A percentile compares a stretch with the other conserved stretches of the same genome.
These are phyloP conservation scores for Acipenser transmontanus DNA, from an alignment of 2,797 vertebrate species.

Conservation along the genomic window DNA sequence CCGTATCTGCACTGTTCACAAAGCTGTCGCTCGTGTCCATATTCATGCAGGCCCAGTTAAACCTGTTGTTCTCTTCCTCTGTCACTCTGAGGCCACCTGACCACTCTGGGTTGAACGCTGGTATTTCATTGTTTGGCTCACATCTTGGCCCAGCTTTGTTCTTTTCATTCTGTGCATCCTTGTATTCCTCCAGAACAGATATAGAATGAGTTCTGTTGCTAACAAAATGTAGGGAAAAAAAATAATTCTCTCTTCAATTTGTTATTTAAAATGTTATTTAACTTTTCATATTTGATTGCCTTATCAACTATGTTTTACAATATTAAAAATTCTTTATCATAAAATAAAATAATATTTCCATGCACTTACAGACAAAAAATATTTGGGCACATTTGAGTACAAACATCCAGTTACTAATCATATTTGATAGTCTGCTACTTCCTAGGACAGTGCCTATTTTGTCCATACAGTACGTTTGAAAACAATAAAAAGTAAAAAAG, in stretches of 20 bases:
- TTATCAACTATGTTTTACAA: too few relatives aligned
- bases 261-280: too few relatives aligned
- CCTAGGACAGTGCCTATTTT: too few relatives aligned
- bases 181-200: constrained; percentile 48
- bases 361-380: not conserved
- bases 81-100: constrained; percentile 54
- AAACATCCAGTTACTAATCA: too few relatives aligned
- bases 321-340: too few relatives aligned
- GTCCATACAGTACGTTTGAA: not conserved
- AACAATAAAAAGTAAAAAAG: not conserved
- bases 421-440: too few relatives aligned
- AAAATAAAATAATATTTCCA: constrained; percentile 1
- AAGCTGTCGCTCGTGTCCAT: constrained; percentile 29
- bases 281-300: too few relatives aligned
- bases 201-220: constrained; percentile 44
- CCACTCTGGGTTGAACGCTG: constrained; percentile 46
- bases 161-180: constrained; percentile 40
- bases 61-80: constrained; percentile 63
- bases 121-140: constrained; percentile 41
- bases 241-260: too few relatives aligned
- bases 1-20: constrained; percentile 41
- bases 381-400: too few relatives aligned
- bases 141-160: constrained; percentile 31
- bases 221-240: constrained; percentile 5
- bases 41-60: constrained; percentile 43